Evolutionary conservation across 2,113 vertebrate genomes (phyloP), one percentile per base, ranked within the genome.

Genomic region (Plecotus auritus): DNA sequence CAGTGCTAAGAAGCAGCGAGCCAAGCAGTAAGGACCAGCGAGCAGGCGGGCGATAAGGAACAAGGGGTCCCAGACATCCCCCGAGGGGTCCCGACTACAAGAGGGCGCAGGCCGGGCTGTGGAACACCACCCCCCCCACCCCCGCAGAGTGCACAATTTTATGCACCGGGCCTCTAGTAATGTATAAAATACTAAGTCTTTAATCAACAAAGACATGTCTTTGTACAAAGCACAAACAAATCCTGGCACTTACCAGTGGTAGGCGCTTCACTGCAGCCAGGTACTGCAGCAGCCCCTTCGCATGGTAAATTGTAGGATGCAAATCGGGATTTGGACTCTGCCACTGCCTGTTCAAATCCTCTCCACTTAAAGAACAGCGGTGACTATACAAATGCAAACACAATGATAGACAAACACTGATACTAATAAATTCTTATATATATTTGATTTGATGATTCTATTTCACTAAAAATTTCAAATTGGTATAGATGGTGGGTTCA

Each of bases 261-360:
- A 99, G 98, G 97, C 98, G 99, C 96, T 99, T 99, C 97, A 99
- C 99, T 94, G 99, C 98, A 92, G 99, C 98, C 97, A 99, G 98
- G 98, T 99, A 99, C 95, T 99, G 99, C 89, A 99, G 98, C 94
- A 99, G 98, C 86, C 99, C 99, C 97, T 99, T 99, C 95, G 99
- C 99, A 96, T 99, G 99, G 98, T 99, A 99, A 98, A 99, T 99
- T 92, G 99, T 99, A 80, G 99, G 99, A 97, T 99, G 99, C 80
- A 99, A 98, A 97, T 99, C 99, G 73, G 98, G 98, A 97, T 98
- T 99, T 97, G 99, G 99, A 96, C 97, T 99, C 98, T 99, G 99
- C 99, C 99, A 99, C 96, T 99, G 99, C 90, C 99, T 99, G 97
- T 99, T 99, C 98, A 99, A 98, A 98, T 99, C 99, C 97, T 99